Evolutionary conservation across 2,888 invertebrate genomes (phyloP).

Genomic region (Drosophila acutilabella): DNA sequence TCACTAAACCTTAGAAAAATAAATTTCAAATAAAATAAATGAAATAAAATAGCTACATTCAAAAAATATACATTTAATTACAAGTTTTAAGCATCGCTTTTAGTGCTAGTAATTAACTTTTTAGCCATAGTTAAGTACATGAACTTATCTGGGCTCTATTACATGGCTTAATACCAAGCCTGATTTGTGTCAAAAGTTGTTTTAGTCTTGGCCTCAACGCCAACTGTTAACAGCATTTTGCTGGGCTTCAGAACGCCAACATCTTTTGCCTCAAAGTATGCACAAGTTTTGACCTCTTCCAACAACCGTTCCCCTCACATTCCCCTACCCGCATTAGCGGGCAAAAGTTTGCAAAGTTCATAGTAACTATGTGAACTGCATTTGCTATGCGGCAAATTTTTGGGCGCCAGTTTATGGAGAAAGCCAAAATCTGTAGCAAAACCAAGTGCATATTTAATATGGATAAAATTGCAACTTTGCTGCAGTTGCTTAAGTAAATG

Average conservation of each 20-base stretch:
- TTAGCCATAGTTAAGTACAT: conserved; percentile 5
- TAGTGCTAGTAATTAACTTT: conserved; percentile 41
- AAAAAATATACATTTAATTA: conserved; percentile 31
- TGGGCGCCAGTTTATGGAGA: conserved; percentile 17
- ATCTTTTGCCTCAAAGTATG: conserved; percentile 31
- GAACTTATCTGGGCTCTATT: conserved; percentile 22
- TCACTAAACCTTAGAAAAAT: conserved; percentile 15
- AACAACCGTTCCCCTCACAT: background rate
- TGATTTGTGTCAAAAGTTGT: conserved; percentile 41
- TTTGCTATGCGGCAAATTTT: conserved; percentile 68
- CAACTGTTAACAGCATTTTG: conserved; percentile 19
- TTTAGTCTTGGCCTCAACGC: conserved; percentile 11
- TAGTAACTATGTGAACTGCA: conserved; percentile 67
- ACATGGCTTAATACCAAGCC: conserved; percentile 18
- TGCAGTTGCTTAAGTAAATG: background rate
- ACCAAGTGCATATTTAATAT: conserved; percentile 7
- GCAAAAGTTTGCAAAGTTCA: conserved; percentile 63
- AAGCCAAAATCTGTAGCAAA: conserved; percentile 13
- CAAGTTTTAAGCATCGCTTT: conserved; percentile 32
- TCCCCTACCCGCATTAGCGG: background rate
- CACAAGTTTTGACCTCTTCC: conserved; percentile 29
- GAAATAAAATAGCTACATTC: conserved; percentile 4
- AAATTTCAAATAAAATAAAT: conserved; percentile 18
- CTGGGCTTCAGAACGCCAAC: conserved; percentile 26
- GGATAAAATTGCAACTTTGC: conserved; percentile 24